Evolutionary conservation across 2,797 vertebrate species (phyloP), one percentile per base, ranked within the genome.

Genomic region (Remorina albescens): DNA sequence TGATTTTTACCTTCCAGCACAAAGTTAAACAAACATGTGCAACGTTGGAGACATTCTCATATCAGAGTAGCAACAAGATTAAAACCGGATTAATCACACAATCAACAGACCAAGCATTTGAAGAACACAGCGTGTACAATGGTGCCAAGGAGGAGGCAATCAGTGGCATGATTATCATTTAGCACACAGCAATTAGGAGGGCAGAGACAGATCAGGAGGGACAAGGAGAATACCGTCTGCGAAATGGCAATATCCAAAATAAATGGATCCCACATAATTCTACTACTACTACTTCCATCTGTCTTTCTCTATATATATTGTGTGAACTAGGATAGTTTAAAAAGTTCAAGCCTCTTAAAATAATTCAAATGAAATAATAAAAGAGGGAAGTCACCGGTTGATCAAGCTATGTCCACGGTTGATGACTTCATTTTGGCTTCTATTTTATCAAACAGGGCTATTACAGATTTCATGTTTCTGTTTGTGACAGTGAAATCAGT

Each of bases 71-170:
- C 71, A 46, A 51, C 55, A 26, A 46, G 21, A 2, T 11, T 4
- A 2, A 28, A 21, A 28, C 51, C 21, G 21, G 46, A 59, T 11
- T 46, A 21, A 18, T 49, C 44, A 34, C 23, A 5, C 23, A 71
- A 11, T 32, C 2, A 47, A 53, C 44, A 39, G 55, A 19, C 58
- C 8, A 16, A 30, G 30, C 56, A 28, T 53, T 25, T 71, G 44
- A 55, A 36, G 23, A 62, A 44, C 18, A 9, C 50, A 39, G 11
- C 25, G 1, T 19, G 8, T 28, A 2, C 60, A 68, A 76, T 63
- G 59, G 66, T 46, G 44, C 47, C 63, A 66, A 41, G 75, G 60
- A 71, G 69, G 79, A 88, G 71, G 77, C 54, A 85, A 75, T 84
- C 76, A 75, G 36, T 28, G 34, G 26, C 36, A 42, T 69, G 71